phyloP scores from a whole-genome alignment of 2,888 invertebrate species.

The Drosophila mulleri region DNA sequence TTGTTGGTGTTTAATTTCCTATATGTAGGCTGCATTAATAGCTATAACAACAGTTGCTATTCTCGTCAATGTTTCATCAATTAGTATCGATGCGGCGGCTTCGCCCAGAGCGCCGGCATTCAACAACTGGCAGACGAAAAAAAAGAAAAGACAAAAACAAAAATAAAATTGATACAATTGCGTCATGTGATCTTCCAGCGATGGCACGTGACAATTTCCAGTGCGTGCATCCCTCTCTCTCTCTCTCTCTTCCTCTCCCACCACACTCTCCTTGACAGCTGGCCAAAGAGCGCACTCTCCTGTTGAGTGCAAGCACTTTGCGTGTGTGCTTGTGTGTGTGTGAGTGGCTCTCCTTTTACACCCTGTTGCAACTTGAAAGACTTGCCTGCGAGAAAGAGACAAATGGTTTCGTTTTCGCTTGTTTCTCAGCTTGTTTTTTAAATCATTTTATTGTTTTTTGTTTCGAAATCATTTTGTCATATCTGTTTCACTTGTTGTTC shows the following conservation, averaged over 20 bases:
- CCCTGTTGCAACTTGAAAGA: neutral
- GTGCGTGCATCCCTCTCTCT: neutral
- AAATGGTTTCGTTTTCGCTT: constrained; percentile 26
- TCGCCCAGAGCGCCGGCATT: neutral
- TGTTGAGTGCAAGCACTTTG: neutral
- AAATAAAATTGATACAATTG: neutral
- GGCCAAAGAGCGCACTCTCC: neutral
- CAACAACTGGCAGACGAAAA: constrained; percentile 14
- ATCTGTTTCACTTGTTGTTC: constrained; percentile 23
- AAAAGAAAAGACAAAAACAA: neutral
- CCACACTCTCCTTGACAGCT: no score
- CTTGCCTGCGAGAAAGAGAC: constrained; percentile 4
- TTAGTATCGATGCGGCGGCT: constrained; percentile 20
- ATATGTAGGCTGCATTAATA: constrained; percentile 20
- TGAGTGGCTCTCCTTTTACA: neutral
- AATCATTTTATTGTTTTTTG: constrained; percentile 41
- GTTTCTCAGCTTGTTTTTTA: constrained; percentile 37
- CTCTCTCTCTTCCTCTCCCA: neutral
- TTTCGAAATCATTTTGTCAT: constrained; percentile 43
- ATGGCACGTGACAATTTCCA: constrained; percentile 14
- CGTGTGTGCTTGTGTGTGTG: neutral
- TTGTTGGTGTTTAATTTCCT: constrained; percentile 29
- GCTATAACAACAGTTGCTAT: constrained; percentile 20
- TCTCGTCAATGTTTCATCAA: constrained; percentile 34
- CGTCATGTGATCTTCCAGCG: constrained; percentile 22